These are phyloP conservation scores for Bembecia ichneumoniformis DNA, from an alignment of 2,888 invertebrate genomes.

Conservation along the genomic window DNA sequence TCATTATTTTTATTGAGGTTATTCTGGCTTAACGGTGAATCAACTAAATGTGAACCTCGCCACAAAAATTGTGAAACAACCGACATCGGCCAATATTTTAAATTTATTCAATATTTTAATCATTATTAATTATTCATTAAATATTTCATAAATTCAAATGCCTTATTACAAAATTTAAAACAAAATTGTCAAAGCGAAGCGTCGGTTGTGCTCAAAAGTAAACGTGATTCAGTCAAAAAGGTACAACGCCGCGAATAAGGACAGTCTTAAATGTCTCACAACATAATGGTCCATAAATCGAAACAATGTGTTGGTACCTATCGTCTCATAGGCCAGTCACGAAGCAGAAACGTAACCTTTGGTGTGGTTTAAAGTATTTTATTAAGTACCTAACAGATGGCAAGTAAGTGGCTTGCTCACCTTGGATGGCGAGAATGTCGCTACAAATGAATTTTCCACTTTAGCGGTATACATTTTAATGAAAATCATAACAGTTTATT, in stretches of 20 bases:
- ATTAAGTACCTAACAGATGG: conserved; percentile 26
- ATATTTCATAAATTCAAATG: too few species aligned
- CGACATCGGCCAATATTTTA: too few species aligned
- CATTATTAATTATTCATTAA: too few species aligned
- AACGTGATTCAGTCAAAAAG: neutral
- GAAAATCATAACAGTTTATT: neutral
- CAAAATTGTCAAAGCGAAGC: neutral
- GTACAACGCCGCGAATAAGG: conserved; percentile 9
- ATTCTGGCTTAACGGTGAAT: too few species aligned
- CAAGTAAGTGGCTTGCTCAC: conserved; percentile 42
- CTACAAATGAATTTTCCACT: conserved; percentile 27
- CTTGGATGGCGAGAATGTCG: conserved; percentile 42
- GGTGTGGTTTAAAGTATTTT: conserved; percentile 27
- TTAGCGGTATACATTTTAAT: conserved; percentile 1
- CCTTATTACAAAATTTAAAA: too few species aligned
- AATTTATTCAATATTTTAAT: too few species aligned
- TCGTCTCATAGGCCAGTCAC: conserved; percentile 34
- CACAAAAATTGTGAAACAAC: too few species aligned
- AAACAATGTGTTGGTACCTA: conserved; percentile 22
- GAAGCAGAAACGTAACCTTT: conserved; percentile 45
- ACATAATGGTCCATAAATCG: conserved; percentile 27
- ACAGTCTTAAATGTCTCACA: conserved; percentile 19
- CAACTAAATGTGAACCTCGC: too few species aligned
- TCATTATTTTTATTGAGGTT: too few species aligned
- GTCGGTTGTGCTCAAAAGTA: neutral